These are phyloP conservation scores for Caranx melampygus DNA, from an alignment of 2,113 vertebrate genomes.

Conservation along the genomic window DNA sequence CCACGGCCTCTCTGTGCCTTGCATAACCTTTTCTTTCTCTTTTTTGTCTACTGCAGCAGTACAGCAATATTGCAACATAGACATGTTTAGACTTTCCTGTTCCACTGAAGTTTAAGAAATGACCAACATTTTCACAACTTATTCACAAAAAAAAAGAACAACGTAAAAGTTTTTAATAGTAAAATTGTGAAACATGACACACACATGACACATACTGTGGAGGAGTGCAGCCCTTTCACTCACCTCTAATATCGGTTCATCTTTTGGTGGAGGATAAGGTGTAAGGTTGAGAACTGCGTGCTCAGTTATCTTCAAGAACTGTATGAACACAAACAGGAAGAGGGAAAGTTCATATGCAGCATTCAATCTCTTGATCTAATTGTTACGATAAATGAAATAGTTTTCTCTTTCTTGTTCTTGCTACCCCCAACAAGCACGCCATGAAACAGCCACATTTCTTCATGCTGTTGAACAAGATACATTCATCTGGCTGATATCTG, in stretches of 20 bases:
- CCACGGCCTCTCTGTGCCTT: neutral
- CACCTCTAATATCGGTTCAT: constrained; percentile 73
- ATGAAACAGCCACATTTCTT: neutral
- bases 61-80: constrained; percentile 43
- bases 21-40: constrained; percentile 10
- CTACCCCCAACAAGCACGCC: neutral
- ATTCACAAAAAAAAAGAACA: constrained; percentile 24
- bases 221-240: neutral
- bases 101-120: constrained; percentile 36
- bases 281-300: constrained; percentile 70
- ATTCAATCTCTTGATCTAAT: neutral
- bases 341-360: neutral
- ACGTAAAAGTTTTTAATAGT: neutral
- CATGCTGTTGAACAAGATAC: neutral
- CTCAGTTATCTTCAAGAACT: constrained; percentile 69
- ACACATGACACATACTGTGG: neutral
- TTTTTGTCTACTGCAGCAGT: neutral
- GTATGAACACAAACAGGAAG: neutral
- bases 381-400: neutral
- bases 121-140: constrained; percentile 20
- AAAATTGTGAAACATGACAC: constrained; percentile 38
- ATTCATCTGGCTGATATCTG: neutral
- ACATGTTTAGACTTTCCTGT: constrained; percentile 43
- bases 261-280: constrained; percentile 23
- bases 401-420: neutral